Evolutionary conservation across 2,888 invertebrate species (phyloP), one percentile per base, ranked within the genome.

Genomic region (Geophilus truncorum): DNA sequence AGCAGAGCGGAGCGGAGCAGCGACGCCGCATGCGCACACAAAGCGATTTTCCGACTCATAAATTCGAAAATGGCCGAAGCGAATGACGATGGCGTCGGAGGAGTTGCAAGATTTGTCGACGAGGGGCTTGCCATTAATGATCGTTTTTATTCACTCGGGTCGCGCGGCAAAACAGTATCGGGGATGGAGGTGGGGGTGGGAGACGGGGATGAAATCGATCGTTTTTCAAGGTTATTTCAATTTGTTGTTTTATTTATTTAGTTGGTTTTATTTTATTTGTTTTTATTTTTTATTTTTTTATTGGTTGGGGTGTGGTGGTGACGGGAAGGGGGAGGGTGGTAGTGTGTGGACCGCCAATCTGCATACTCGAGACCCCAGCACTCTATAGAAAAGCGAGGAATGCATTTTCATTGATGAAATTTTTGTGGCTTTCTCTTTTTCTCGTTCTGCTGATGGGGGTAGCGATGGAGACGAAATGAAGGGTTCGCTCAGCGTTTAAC

Each of bases 381-480:
- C 34, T 12, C 12, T 15, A 15, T 40, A 40, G 40, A 40, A 40
- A 40, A 40, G 40, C 40, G 40, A n/a, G 78, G 78, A 78, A 78
- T 79, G 51, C 51, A 45, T 79, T 79, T 51, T 23, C 79, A 79
- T 79, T 79, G 79, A 79, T 79, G 79, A 79, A 51, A 79, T 79
- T 79, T 79, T 79, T 79, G 79, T 25, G 79, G 79, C 51, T 79
- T 79, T 78, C 40, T 57, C 23, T 57, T 57, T 57, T 57, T 57
- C 57, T 40, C 32, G 32, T n/a, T n/a, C n/a, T n/a, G n/a, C n/a
- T n/a, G n/a, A n/a, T n/a, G n/a, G n/a, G n/a, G n/a, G n/a, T n/a
- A n/a, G n/a, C n/a, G n/a, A n/a, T n/a, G n/a, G n/a, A n/a, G n/a
- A n/a, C n/a, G n/a, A n/a, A n/a, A n/a, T n/a, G n/a, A n/a, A n/a